Percentiles rank a stretch among this genome's conserved stretches.
These are phyloP conservation scores for Ataeniobius toweri DNA, from an alignment of 2,797 vertebrate genomes.

Conservation along the genomic window DNA sequence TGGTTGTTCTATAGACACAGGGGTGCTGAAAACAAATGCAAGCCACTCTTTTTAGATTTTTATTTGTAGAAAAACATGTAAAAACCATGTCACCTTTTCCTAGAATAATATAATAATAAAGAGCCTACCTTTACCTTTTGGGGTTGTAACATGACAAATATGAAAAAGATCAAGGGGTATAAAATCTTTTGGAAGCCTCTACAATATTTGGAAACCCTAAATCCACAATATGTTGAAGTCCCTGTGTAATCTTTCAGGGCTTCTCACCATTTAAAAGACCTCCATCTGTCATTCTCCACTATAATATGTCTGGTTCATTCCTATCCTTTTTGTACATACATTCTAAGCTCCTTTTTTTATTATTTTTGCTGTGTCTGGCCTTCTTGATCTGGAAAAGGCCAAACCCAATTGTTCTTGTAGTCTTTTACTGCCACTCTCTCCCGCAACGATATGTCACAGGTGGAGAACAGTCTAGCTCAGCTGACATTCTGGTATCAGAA, in stretches of 20 bases:
- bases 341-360: not conserved
- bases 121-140: not conserved
- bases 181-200: not conserved
- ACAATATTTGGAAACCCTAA: not conserved
- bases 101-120: not conserved
- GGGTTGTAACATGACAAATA: not conserved
- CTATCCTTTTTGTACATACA: not conserved
- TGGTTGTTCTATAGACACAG: not conserved
- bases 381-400: not conserved
- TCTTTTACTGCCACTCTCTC: not conserved
- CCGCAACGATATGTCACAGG: not conserved
- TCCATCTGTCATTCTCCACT: not conserved
- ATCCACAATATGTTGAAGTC: not conserved
- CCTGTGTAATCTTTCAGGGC: not conserved
- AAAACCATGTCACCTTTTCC: not conserved
- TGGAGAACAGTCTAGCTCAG: not conserved
- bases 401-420: not conserved
- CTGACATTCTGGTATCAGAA: not conserved
- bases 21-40: not conserved
- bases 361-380: conserved; percentile 1
- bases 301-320: not conserved
- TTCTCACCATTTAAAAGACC: not conserved
- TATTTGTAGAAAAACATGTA: not conserved
- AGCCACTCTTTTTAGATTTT: not conserved
- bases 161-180: not conserved